phyloP scores from a whole-genome alignment of 2,797 vertebrate species.

The Brotula barbata region DNA sequence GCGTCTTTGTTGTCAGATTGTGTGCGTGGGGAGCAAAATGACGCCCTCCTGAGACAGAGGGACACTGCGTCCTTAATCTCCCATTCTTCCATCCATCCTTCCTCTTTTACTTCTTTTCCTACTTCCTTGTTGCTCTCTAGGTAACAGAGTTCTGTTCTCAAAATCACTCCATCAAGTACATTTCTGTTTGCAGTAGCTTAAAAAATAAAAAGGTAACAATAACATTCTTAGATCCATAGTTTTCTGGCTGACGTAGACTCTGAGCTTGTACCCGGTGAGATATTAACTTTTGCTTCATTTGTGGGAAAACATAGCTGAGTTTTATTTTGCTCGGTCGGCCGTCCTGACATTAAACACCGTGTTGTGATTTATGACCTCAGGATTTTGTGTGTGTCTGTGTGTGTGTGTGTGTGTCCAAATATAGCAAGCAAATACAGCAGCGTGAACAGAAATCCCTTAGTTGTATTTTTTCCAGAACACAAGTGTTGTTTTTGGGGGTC shows the following conservation, averaged over 20 bases:
- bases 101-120: too few species aligned
- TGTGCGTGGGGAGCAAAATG: too few species aligned
- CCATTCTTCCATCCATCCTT: too few species aligned
- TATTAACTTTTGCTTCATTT: slow-evolving; percentile 49
- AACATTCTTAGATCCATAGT: slow-evolving; percentile 15
- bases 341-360: slow-evolving; percentile 54
- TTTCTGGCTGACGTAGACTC: too few species aligned
- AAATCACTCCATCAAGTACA: too few species aligned
- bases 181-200: too few species aligned
- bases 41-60: too few species aligned
- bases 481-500: neutral
- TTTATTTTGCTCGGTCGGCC: slow-evolving; percentile 29
- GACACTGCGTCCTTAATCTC: too few species aligned
- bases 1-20: too few species aligned
- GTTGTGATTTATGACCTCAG: slow-evolving; percentile 65
- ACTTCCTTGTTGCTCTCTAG: too few species aligned
- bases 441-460: neutral
- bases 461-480: neutral
- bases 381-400: slow-evolving; percentile 2
- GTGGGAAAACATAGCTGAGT: slow-evolving; percentile 14
- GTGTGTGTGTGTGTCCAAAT: slow-evolving; percentile 21
- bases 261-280: slow-evolving; percentile 35
- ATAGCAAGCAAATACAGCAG: slow-evolving; percentile 32
- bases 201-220: slow-evolving; percentile 3
- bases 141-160: too few species aligned